Evolutionary conservation across 2,888 invertebrate species (phyloP), one percentile per base, ranked within the genome.

Genomic region (Eilema sororculum): DNA sequence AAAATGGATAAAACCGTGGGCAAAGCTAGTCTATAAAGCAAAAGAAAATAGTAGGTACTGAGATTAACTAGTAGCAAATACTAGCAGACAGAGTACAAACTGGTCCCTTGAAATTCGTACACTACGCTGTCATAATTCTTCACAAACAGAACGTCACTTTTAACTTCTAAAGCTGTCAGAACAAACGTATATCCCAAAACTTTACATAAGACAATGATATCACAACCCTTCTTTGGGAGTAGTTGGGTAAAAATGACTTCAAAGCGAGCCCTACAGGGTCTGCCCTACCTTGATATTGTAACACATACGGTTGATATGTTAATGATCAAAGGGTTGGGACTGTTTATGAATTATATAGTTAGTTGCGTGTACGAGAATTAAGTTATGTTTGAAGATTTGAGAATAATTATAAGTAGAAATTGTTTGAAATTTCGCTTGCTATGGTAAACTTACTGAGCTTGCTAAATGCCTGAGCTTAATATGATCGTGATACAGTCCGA

Each of bases 301-400:
- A 28, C 52, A 64, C 52, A 52, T 52, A 52, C n/a, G 52, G 20
- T 52, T 58, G 57, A 58, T 16, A 58, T 58, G 57, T 13, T 24
- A 24, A 58, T 25, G 57, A 58, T 58, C 24, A 58, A 58, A 65
- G 56, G 65, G 20, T 22, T 16, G n/a, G 8, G 56, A 24, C 30
- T 20, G n/a, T 52, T 52, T n/a, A 52, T 52, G n/a, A 52, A n/a
- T 52, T 52, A n/a, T 9, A n/a, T 52, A 20, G 16, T 20, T 46
- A 20, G 52, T 1, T 52, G 52, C n/a, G 9, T 3, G n/a, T n/a
- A n/a, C 2, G 8, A 46, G 20, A 46, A 20, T 46, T 46, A 46
- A 46, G 46, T 41, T 37, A n/a, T n/a, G 33, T 37, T 37, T 41
- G 16, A 41, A 41, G 41, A 41, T 41, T 41, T 41, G 13, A 0